Evolutionary conservation across 2,888 invertebrate genomes (phyloP).

Genomic region (Chironomus tentans): DNA sequence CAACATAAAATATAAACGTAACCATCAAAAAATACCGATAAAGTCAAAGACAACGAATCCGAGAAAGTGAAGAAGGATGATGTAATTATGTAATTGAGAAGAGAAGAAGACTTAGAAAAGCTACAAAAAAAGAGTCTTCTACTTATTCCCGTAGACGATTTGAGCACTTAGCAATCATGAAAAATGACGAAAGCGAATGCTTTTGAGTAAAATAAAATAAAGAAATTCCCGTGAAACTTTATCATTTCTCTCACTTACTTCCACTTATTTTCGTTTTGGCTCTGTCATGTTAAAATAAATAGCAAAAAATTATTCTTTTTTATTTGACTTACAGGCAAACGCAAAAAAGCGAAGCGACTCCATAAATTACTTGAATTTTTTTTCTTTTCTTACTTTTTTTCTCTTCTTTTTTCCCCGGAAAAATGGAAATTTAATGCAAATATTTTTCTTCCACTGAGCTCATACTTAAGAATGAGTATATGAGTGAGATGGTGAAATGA

Average conservation of each 20-base stretch:
- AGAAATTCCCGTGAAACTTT: background rate
- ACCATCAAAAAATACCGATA: too few species aligned
- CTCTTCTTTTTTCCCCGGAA: background rate
- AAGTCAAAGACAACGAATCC: too few species aligned
- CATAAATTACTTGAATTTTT: background rate
- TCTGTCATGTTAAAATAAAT: background rate
- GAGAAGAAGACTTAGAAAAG: too few species aligned
- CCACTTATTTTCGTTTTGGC: background rate
- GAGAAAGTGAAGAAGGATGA: too few species aligned
- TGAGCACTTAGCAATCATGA: too few species aligned
- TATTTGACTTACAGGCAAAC: background rate
- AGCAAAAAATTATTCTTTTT: background rate
- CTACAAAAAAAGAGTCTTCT: too few species aligned
- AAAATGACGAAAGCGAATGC: too few species aligned
- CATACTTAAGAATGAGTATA: background rate
- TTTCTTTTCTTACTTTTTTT: background rate
- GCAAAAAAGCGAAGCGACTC: background rate
- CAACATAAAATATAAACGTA: too few species aligned
- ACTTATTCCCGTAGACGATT: too few species aligned
- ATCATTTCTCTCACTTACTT: background rate
- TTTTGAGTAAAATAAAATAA: background rate
- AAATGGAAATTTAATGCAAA: background rate
- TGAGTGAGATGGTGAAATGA: background rate
- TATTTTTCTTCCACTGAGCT: background rate
- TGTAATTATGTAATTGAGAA: too few species aligned